These are phyloP conservation scores for Sphecodes monilicornis DNA, from an alignment of 2,888 invertebrate genomes.

Conservation along the genomic window DNA sequence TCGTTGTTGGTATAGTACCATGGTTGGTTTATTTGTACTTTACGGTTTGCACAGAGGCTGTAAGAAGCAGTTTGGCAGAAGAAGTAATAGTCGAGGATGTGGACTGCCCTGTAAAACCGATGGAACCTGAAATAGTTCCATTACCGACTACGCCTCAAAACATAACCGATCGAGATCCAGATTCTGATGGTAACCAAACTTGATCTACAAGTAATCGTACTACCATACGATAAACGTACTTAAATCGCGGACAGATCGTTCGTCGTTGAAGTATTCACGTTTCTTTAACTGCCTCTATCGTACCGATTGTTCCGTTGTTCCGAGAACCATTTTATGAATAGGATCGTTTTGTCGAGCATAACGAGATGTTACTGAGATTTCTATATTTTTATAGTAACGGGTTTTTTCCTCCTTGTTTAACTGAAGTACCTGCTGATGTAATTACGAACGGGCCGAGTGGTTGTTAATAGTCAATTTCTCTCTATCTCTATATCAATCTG, in stretches of 20 bases:
- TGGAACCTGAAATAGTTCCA: slow-evolving; percentile 79
- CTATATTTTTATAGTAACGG: slow-evolving; percentile 23
- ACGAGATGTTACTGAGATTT: slow-evolving; percentile 13
- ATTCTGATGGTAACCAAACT: slow-evolving; percentile 83
- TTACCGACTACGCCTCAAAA: slow-evolving; percentile 64
- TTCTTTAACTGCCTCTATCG: slow-evolving; percentile 29
- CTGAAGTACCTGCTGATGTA: slow-evolving; percentile 9
- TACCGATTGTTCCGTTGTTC: not conserved
- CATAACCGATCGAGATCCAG: slow-evolving; percentile 78
- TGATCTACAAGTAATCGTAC: slow-evolving; percentile 74
- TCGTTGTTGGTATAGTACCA: not conserved
- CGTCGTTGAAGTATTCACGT: slow-evolving; percentile 32
- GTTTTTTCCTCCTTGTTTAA: slow-evolving; percentile 13
- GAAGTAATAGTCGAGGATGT: slow-evolving; percentile 82
- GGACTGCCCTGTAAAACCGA: slow-evolving; percentile 77
- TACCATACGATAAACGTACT: slow-evolving; percentile 58
- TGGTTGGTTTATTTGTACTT: not conserved
- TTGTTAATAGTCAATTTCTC: slow-evolving; percentile 15
- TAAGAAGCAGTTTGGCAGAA: slow-evolving; percentile 82
- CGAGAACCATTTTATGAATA: slow-evolving; percentile 8
- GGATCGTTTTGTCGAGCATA: not conserved
- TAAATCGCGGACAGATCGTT: slow-evolving; percentile 17
- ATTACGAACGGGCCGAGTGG: slow-evolving; percentile 10
- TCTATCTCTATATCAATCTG: not conserved
- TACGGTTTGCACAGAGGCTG: slow-evolving; percentile 75